Base-by-base conservation (phyloP, 2,888 invertebrate species). In the Meloe dianella region DNA sequence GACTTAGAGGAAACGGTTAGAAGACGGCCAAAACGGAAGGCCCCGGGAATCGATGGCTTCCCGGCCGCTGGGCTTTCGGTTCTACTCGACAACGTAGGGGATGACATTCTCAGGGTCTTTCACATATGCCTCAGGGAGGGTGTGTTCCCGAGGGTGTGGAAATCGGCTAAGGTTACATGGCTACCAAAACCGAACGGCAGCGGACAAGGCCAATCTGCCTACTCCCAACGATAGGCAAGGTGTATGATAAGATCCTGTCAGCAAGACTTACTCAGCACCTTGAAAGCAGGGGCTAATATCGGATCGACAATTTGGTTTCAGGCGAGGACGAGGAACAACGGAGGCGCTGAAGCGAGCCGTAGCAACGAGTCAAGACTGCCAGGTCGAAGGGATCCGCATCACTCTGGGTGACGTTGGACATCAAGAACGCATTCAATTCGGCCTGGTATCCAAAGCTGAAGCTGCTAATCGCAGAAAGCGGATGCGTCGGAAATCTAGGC, bases 181-280 rank as follows among this genome's bases (percentile, higher is more conserved):
- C 59, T 76, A 2, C 70, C 71, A n/a, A 76, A 76, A 59, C 63
- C 68, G 3, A 30, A 54, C 3, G 74, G 71, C 51, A 70, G 68
- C 8, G 69, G 71, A 41, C 69, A 58, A 67, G 75, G 41, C 76
- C 75, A 20, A 71, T 78, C 17, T 75, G 77, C 64, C 61, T 79
- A 57, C 72, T 75, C 7, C 70, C 72, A 51, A 70, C 69, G 51
- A 62, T 74, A 12, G 77, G 73, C 3, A 78, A 76, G 68, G 64
- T 77, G 1, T 68, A 71, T 17, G 78, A 78, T 65, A 74, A 69
- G 58, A 20, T 77, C 41, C 62, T 78, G 51, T 69, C 68, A 58
- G 63, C 70, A 6, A 68, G 76, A 60, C 64, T 78, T 20, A 47
- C 65, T 20, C 58, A 69, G 59, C 66, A 71, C 56, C 66, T 76